Evolutionary conservation across 2,888 invertebrate species (phyloP).

Genomic region (Aquatica leii): DNA sequence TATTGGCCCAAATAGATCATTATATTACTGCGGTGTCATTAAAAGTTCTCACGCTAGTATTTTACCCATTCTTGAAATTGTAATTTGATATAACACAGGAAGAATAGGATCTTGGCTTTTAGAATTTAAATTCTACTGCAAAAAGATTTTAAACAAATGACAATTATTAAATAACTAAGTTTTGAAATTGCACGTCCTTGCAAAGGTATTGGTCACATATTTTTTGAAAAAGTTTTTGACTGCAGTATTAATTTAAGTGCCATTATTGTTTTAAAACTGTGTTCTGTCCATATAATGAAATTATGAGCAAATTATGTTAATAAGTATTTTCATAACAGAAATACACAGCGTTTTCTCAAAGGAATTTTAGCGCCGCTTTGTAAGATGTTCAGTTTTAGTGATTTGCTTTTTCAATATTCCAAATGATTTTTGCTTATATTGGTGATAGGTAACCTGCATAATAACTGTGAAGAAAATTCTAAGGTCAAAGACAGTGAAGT

Average conservation of each 20-base stretch:
- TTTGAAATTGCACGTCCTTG: background rate
- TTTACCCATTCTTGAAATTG: background rate
- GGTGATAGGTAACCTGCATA: no score
- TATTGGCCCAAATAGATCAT: background rate
- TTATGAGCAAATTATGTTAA: constrained; percentile 9
- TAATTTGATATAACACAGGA: background rate
- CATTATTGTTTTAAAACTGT: background rate
- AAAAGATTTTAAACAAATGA: constrained; percentile 1
- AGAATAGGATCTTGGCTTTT: constrained; percentile 1
- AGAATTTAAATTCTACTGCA: constrained; percentile 1
- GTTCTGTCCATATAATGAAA: background rate
- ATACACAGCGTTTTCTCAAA: background rate
- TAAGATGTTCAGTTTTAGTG: background rate
- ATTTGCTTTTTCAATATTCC: background rate
- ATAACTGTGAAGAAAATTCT: no score
- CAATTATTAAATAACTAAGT: background rate
- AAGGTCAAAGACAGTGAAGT: no score
- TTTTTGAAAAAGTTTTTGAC: constrained; percentile 1
- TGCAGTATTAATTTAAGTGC: background rate
- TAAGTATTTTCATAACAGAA: background rate
- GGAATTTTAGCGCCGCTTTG: background rate
- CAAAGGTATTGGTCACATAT: background rate
- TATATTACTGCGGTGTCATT: constrained; percentile 6
- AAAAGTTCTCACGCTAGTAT: background rate
- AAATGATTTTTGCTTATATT: no score